These are phyloP conservation scores for Eupeodes latifasciatus DNA, from an alignment of 2,888 invertebrate genomes.

Conservation along the genomic window DNA sequence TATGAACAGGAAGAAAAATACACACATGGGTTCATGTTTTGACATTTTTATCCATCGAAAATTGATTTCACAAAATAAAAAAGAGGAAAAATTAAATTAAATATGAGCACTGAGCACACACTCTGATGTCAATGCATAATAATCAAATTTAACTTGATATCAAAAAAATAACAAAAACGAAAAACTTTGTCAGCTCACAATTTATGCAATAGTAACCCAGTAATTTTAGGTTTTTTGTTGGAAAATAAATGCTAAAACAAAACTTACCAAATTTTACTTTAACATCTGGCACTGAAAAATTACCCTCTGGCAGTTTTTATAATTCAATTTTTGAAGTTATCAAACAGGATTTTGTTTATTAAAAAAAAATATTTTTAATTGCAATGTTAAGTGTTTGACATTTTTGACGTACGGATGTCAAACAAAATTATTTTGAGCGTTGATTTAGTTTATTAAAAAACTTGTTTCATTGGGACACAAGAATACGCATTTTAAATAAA, in stretches of 20 bases:
- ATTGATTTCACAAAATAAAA: background rate
- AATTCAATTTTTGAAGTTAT: too few relatives aligned
- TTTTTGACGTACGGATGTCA: too few relatives aligned
- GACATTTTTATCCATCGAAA: background rate
- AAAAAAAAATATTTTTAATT: too few relatives aligned
- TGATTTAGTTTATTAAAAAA: too few relatives aligned
- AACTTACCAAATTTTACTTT: too few relatives aligned
- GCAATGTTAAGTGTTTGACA: too few relatives aligned
- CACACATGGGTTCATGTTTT: background rate
- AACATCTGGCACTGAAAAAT: too few relatives aligned
- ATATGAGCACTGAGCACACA: background rate
- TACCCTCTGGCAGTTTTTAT: too few relatives aligned
- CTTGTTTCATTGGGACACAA: too few relatives aligned
- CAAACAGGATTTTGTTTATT: too few relatives aligned
- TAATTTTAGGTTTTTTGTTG: background rate
- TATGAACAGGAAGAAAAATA: background rate
- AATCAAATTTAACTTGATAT: background rate
- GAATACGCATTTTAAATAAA: too few relatives aligned
- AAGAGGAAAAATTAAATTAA: constrained; percentile 2
- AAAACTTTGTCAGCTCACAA: constrained; percentile 2
- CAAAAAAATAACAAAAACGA: background rate
- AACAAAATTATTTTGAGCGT: too few relatives aligned
- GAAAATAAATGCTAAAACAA: background rate
- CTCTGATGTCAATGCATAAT: background rate
- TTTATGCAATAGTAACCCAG: background rate